Conservation (phyloP, 1,140 invertebrate species). For the Drosophila nannoptera region DNA sequence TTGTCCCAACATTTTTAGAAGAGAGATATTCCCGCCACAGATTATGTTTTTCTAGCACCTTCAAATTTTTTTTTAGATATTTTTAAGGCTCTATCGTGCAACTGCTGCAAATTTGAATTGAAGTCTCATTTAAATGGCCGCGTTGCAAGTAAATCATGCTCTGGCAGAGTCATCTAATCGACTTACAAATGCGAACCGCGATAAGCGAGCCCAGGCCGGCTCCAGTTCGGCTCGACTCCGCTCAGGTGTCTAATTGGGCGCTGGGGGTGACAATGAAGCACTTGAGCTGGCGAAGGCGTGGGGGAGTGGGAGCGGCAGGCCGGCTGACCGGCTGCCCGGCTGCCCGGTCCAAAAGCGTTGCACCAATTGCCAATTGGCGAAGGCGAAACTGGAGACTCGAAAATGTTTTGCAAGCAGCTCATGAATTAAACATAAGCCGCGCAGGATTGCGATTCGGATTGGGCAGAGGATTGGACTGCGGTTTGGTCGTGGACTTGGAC, state of each 20-base stretch:
- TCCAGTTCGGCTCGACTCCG: conserved; percentile 38
- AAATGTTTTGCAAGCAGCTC: conserved; percentile 46
- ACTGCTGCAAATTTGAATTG: conserved; percentile 8
- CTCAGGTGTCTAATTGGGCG: conserved; percentile 76
- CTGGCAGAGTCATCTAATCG: conserved; percentile 15
- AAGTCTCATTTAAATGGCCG: conserved; percentile 7
- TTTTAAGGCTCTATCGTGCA: too few relatives aligned
- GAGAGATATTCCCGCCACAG: too few relatives aligned
- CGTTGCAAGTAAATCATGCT: neutral
- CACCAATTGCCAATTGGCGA: conserved; percentile 69
- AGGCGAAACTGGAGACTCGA: conserved; percentile 48
- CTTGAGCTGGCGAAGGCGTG: conserved; percentile 41
- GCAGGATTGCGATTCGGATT: conserved; percentile 43
- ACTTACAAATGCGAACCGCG: conserved; percentile 27
- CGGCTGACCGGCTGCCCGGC: neutral
- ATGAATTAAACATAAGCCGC: conserved; percentile 72
- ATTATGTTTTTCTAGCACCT: too few relatives aligned
- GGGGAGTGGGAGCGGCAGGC: too few relatives aligned
- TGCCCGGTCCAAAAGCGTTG: conserved; percentile 13
- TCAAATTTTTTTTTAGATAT: too few relatives aligned
- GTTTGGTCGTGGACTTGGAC: conserved; percentile 13
- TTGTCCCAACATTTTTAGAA: too few relatives aligned
- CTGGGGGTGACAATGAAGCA: conserved; percentile 76
- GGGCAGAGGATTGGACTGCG: neutral
- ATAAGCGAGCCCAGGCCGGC: neutral